phyloP scores from a whole-genome alignment of 2,888 invertebrate species.

The Volucella inflata region DNA sequence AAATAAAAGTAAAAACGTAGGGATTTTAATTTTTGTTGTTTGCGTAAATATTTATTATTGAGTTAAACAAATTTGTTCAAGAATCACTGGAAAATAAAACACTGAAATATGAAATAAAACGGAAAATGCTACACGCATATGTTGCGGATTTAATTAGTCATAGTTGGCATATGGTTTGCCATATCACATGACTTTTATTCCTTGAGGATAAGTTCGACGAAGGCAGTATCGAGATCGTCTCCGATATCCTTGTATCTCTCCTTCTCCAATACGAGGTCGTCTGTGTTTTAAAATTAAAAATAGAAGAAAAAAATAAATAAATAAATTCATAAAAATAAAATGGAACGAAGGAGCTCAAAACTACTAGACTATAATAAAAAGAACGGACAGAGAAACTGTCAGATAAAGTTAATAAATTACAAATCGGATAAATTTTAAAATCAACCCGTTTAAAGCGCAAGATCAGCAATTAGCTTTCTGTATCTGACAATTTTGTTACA shows the following conservation, averaged over 20 bases:
- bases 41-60: conserved; percentile 62
- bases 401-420: conserved; percentile 48
- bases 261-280: conserved; percentile 98
- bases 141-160: conserved; percentile 59
- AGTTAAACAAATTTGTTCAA: conserved; percentile 72
- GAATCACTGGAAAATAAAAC: conserved; percentile 62
- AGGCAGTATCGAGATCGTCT: conserved; percentile 99
- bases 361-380: conserved; percentile 74
- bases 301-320: conserved; percentile 73
- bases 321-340: conserved; percentile 73
- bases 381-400: conserved; percentile 58
- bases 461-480: neutral
- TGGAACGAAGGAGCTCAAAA: conserved; percentile 49
- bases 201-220: conserved; percentile 95
- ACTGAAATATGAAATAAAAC: conserved; percentile 49
- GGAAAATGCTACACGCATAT: conserved; percentile 49
- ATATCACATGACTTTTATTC: conserved; percentile 84
- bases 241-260: conserved; percentile 99
- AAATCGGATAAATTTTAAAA: neutral
- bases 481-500: conserved; percentile 51
- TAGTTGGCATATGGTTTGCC: conserved; percentile 33
- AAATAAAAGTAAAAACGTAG: conserved; percentile 36
- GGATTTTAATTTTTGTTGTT: conserved; percentile 70
- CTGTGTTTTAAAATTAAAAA: conserved; percentile 83
- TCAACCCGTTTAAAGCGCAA: neutral